phyloP scores from a whole-genome alignment of 92 coral and sea anemone genomes.

The Plumapathes pennacea region DNA sequence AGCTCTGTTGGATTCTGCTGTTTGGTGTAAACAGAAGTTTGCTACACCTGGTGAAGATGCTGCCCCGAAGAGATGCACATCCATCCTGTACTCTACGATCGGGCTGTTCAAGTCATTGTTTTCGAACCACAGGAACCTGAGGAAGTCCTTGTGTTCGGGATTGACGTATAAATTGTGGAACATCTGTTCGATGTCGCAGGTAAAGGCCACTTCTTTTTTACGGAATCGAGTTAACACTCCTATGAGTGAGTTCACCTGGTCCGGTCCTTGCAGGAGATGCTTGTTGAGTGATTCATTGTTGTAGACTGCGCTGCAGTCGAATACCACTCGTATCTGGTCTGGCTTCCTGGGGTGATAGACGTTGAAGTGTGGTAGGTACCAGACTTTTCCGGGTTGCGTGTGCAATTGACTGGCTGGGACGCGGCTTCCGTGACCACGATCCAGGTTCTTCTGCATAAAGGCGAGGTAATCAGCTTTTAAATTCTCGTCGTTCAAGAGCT shows the following conservation, averaged over 20 bases:
- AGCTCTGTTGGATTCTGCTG: constrained; percentile 6
- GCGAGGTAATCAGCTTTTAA: constrained; percentile 17
- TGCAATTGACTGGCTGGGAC: constrained; percentile 19
- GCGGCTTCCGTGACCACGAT: constrained; percentile 25
- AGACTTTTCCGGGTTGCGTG: constrained; percentile 16
- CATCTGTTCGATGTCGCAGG: no score
- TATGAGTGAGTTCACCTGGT: no score
- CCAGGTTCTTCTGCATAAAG: constrained; percentile 46
- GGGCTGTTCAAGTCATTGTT: constrained; percentile 17
- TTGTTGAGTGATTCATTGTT: no score
- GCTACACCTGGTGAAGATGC: constrained; percentile 29
- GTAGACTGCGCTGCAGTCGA: no score
- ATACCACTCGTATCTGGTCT: no score
- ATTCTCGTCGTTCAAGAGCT: constrained; percentile 22
- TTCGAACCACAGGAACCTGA: constrained; percentile 31
- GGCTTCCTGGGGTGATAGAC: constrained; percentile 27
- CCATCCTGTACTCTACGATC: constrained; percentile 35
- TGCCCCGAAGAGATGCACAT: constrained; percentile 32
- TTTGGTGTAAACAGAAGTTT: constrained; percentile 18
- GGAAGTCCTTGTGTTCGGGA: constrained; percentile 25
- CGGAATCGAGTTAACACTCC: no score
- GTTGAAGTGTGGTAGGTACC: constrained; percentile 45
- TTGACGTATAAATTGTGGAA: no score
- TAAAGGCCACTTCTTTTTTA: no score
- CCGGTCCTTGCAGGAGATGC: no score